Conservation (phyloP, 1,140 invertebrate species). For the Laupala kohalensis region DNA sequence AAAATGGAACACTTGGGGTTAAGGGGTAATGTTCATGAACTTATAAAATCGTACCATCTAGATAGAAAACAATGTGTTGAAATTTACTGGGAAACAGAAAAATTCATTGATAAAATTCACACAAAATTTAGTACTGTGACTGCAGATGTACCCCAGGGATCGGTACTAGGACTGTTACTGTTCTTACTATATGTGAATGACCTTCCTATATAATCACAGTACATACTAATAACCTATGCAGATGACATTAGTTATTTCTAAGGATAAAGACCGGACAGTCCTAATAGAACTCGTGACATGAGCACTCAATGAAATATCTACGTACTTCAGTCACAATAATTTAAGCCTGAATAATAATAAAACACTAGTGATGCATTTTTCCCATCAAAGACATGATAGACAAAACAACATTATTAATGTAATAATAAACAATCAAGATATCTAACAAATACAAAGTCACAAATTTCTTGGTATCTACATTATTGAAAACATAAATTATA, state of each 20-base stretch:
- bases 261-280: neutral
- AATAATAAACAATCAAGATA: neutral
- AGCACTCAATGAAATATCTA: neutral
- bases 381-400: neutral
- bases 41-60: neutral
- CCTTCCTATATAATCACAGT: neutral
- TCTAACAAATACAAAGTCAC: neutral
- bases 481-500: neutral
- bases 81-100: neutral
- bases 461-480: neutral
- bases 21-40: neutral
- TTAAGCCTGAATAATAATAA: neutral
- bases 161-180: neutral
- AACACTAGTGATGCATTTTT: neutral
- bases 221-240: neutral
- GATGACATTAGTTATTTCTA: neutral
- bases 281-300: neutral
- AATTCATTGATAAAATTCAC: neutral
- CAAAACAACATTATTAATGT: neutral
- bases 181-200: neutral
- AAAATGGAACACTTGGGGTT: neutral
- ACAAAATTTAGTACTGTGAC: neutral
- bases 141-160: neutral
- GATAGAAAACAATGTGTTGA: neutral
- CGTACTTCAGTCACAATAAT: neutral